Base-by-base conservation (phyloP, 2,888 invertebrate genomes). In the Halictus ligatus region DNA sequence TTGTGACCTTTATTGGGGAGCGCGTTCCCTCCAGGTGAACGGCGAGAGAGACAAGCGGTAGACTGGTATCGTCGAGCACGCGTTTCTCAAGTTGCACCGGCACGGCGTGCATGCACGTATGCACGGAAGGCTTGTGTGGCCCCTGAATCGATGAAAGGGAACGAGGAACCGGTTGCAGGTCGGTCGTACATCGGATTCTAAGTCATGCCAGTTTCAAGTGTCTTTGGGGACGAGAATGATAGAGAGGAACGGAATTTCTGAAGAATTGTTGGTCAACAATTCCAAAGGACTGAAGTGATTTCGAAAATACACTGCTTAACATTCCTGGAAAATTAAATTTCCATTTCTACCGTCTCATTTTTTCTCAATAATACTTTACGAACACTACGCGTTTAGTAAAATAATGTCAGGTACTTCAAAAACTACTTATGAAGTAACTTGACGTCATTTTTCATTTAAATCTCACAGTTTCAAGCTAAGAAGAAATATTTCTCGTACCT, bases 91-190 rank as follows among this genome's bases (percentile, higher is more conserved):
- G 89, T 80, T 82, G 84, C 90, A 67, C 76, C 64, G 79, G 67
- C 87, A 85, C 64, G 79, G 71, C 87, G 87, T 83, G 84, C 75
- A 79, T 89, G 88, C 89, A 87, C 89, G 89, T 84, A 87, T 89
- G 85, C 87, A 69, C 80, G 83, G 82, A 54, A 78, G 84, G 81
- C 88, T 85, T 88, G 84, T 84, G 85, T 88, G 83, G 80, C 84
- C 83, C 71, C 85, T 88, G 90, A 90, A 90, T 89, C 90, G 92
- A 92, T 90, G 89, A 91, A 91, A 90, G 88, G 90, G 89, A 92
- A 92, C 91, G 88, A 84, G 85, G 91, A 92, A 92, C 92, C 92
- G 92, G 92, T 92, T 92, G 85, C 91, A 85, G 88, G 87, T 89
- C 89, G 91, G 92, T 91, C 87, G 87, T 87, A 88, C 87, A 78